Evolutionary conservation across 2,797 vertebrate genomes (phyloP).

Genomic region (Ctenopoma multispine): DNA sequence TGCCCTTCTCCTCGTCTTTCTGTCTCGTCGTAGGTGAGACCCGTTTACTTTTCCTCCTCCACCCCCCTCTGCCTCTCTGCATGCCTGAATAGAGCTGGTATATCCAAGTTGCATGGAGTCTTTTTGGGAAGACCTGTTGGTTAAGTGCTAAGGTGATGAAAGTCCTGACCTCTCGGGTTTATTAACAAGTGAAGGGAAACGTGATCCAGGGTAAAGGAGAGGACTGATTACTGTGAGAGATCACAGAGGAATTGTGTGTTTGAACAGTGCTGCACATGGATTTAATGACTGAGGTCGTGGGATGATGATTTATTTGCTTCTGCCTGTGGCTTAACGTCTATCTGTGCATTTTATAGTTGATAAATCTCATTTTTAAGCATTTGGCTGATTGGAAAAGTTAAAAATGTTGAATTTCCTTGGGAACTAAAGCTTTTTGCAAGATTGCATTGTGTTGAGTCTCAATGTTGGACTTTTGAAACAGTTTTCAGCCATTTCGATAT

Average conservation of each 20-base stretch:
- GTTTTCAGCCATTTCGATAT: no score
- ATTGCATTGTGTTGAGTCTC: no score
- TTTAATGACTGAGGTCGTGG: not conserved
- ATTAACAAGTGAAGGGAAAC: constrained; percentile 37
- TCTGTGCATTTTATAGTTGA: not conserved
- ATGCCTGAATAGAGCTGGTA: constrained; percentile 13
- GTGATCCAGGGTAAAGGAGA: constrained; percentile 27
- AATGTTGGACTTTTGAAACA: not conserved
- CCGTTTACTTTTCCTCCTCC: constrained; percentile 20
- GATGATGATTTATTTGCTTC: not conserved
- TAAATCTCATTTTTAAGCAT: not conserved
- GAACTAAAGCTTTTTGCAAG: not conserved
- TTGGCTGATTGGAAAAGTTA: not conserved
- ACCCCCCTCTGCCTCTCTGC: constrained; percentile 28
- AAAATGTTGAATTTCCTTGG: not conserved
- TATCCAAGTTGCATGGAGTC: not conserved
- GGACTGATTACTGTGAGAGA: not conserved
- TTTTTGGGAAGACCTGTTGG: constrained; percentile 24
- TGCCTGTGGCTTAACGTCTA: not conserved
- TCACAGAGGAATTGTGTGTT: not conserved
- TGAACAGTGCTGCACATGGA: not conserved
- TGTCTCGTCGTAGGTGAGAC: constrained; percentile 69
- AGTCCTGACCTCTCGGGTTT: constrained; percentile 43
- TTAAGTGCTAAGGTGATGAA: constrained; percentile 33
- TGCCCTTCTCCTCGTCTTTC: constrained; percentile 60